Evolutionary conservation across 2,888 invertebrate genomes (phyloP), one percentile per base, ranked within the genome.

Genomic region (Anthophora plumipes): DNA sequence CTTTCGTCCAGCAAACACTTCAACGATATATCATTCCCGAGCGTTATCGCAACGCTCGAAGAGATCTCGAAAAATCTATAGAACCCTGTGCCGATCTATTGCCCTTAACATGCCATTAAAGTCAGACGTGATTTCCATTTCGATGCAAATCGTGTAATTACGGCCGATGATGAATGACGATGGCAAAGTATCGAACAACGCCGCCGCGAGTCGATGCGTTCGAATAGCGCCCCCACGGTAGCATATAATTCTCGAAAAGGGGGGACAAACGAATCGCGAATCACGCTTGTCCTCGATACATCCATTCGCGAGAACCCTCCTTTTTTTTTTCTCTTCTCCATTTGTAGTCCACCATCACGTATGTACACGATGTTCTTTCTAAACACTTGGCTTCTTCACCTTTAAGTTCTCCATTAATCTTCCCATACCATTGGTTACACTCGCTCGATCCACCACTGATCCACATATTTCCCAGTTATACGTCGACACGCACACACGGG

Each of bases 111-210:
- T 66, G 48, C 70, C 60, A 77, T 79, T 79, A 79, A 79, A 79
- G 79, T 77, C 80, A 46, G 57, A 25, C 61, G 55, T 72, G 72
- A 80, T 79, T 79, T 80, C 80, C 80, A 80, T 80, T 80, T 72
- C 80, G 67, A 79, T 80, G 80, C 72, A 79, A 80, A 80, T 79
- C 68, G 68, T 52, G 72, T 80, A 79, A 80, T 80, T 79, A 80
- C 72, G 57, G 39, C 50, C 72, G 67, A 79, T 80, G 80, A 80
- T 78, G 80, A 79, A 80, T 80, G 80, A 80, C 80, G 67, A 72
- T 63, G 80, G 59, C 64, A 43, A 43, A 48, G 54, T 17, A 54
- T 64, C 60, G 70, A 66, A 60, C 75, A 54, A n/a, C 43, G 66
- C 25, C 64, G 25, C 20, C 61, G 37, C 25, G 31, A 31, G 50